These are phyloP conservation scores for Phaenicophaeus curvirostris DNA, from an alignment of 2,797 vertebrate genomes.

Conservation along the genomic window DNA sequence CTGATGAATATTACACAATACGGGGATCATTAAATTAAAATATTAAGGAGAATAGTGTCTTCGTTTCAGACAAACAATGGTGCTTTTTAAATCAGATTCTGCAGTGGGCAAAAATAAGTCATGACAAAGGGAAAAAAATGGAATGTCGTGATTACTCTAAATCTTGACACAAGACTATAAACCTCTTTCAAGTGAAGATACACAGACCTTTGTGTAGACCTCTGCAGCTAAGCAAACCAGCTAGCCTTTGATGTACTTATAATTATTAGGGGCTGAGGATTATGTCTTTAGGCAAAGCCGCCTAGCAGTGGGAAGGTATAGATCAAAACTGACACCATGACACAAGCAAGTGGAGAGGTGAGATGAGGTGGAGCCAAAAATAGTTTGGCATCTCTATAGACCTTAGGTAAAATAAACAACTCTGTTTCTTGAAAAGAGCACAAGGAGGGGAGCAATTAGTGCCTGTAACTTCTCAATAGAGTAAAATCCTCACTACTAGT, in stretches of 20 bases:
- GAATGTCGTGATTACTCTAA: conserved; percentile 34
- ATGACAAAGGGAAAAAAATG: conserved; percentile 3
- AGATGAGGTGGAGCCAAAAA: conserved; percentile 58
- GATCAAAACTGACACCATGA: conserved; percentile 74
- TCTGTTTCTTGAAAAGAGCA: not conserved
- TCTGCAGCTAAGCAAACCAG: conserved; percentile 72
- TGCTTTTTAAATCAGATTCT: conserved; percentile 20
- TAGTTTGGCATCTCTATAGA: conserved; percentile 24
- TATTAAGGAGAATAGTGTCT: not conserved
- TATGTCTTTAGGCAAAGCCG: conserved; percentile 74
- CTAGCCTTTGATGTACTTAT: conserved; percentile 72
- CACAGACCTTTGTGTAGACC: conserved; percentile 44
- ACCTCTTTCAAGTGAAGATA: conserved; percentile 65
- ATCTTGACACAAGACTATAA: conserved; percentile 58
- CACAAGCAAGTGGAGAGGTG: conserved; percentile 54
- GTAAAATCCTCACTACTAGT: not conserved
- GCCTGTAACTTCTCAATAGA: not conserved
- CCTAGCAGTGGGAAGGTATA: conserved; percentile 69
- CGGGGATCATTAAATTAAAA: not conserved
- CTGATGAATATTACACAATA: not conserved
- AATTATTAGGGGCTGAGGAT: conserved; percentile 72
- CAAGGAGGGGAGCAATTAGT: not conserved
- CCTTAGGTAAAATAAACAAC: conserved; percentile 21
- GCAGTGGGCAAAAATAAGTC: not conserved
- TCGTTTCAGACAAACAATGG: not conserved